Conservation (phyloP, 1,140 invertebrate genomes). For the Eulimnadia texana region DNA sequence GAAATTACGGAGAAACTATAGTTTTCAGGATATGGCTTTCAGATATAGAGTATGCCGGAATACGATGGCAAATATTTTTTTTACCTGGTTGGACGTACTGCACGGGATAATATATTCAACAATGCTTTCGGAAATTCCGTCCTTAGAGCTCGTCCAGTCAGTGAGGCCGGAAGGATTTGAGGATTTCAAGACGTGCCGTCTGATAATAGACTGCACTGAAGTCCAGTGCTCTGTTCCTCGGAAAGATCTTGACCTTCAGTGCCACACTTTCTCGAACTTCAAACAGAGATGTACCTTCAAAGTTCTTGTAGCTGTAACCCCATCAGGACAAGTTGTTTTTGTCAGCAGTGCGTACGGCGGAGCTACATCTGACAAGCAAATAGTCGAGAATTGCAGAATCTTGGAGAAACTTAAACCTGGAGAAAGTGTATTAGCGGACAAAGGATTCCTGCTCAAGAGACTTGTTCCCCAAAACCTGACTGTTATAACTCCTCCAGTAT, state of each 20-base stretch:
- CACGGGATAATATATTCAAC: background rate
- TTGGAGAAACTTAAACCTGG: background rate
- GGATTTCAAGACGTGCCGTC: background rate
- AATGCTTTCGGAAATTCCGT: background rate
- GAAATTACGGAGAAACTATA: background rate
- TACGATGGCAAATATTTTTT: background rate
- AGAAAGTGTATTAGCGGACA: conserved; percentile 1
- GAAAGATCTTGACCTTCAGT: background rate
- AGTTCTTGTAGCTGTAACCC: background rate
- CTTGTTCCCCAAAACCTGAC: background rate
- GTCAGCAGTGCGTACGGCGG: background rate
- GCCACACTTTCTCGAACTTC: background rate
- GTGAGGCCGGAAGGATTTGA: background rate
- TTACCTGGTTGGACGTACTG: background rate
- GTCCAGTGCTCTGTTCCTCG: background rate
- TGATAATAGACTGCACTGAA: background rate
- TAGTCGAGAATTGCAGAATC: background rate
- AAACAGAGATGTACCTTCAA: background rate
- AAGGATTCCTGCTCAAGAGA: background rate
- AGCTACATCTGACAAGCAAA: background rate
- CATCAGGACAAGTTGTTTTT: background rate
- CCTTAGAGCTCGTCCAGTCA: background rate
- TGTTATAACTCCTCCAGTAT: background rate
- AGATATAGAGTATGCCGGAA: background rate
- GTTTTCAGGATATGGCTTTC: background rate